A percentile compares a stretch with the other conserved stretches of the same genome.
These are phyloP conservation scores for Copsychus sechellarum DNA, from an alignment of 2,113 vertebrate genomes.

Conservation along the genomic window DNA sequence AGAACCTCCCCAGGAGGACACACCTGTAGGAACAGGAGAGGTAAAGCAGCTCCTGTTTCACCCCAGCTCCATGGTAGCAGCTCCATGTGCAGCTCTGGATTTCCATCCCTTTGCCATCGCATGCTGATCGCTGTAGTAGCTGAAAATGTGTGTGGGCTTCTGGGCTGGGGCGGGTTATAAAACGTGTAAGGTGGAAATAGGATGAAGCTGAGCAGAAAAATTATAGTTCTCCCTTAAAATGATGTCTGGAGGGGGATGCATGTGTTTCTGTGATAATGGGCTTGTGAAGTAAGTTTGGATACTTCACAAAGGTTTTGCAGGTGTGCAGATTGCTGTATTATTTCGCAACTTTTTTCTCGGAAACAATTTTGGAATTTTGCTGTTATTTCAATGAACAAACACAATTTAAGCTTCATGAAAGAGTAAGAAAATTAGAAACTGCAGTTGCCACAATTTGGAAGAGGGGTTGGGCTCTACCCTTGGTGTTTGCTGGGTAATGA, in stretches of 20 bases:
- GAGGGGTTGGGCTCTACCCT: not conserved
- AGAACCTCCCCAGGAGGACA: not conserved
- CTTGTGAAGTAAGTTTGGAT: not conserved
- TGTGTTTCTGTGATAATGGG: not conserved
- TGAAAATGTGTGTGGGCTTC: not conserved
- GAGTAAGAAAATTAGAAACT: not conserved
- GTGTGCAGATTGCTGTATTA: not conserved
- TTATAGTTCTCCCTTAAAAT: not conserved
- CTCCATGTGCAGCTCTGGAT: not conserved
- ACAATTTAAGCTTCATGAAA: not conserved
- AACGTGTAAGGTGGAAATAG: not conserved
- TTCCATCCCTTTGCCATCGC: rapidly evolving
- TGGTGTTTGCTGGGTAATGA: not conserved
- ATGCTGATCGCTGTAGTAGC: not conserved
- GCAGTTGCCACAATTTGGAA: not conserved
- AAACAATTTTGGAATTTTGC: not conserved
- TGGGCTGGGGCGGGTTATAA: not conserved
- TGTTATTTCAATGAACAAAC: not conserved
- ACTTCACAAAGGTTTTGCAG: not conserved
- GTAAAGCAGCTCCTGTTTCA: not conserved
- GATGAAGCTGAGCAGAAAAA: not conserved
- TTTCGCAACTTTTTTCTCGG: not conserved
- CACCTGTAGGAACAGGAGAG: not conserved
- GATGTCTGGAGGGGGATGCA: not conserved
- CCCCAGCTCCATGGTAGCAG: not conserved